Evolutionary conservation across 2,797 vertebrate genomes (phyloP).

Genomic region (Sciaenops ocellatus): DNA sequence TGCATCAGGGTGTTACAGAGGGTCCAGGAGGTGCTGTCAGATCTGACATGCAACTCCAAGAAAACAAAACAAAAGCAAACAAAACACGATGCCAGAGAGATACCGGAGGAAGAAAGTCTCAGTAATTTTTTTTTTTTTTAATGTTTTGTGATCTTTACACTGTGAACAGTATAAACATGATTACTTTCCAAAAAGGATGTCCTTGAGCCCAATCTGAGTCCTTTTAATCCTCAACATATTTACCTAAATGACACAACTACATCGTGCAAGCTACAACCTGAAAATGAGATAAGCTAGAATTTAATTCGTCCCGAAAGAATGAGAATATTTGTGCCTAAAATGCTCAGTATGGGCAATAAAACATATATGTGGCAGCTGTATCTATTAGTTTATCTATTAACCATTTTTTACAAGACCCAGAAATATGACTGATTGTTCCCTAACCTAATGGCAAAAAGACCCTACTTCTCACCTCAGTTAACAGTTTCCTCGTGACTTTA

Average conservation of each 20-base stretch:
- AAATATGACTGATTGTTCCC: no score
- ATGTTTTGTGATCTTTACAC: background rate
- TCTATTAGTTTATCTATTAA: no score
- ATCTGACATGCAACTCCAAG: background rate
- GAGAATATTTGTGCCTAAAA: background rate
- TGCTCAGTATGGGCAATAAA: background rate
- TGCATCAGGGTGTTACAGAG: constrained; percentile 12
- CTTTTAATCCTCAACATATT: background rate
- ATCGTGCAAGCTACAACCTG: background rate
- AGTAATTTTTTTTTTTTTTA: background rate
- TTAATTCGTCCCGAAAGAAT: background rate
- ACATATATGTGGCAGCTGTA: background rate
- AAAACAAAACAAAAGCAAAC: constrained; percentile 4
- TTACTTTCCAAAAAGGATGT: background rate
- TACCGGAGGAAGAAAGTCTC: background rate
- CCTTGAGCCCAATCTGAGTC: background rate
- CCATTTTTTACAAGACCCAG: no score
- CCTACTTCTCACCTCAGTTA: no score
- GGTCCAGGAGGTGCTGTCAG: background rate
- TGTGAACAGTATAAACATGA: background rate
- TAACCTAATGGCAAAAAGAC: no score
- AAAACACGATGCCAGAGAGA: constrained; percentile 1
- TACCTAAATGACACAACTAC: background rate
- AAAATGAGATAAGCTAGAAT: background rate
- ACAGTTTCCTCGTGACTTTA: no score